phyloP scores from a whole-genome alignment of 1,140 invertebrate genomes.

The Ceratoteleas bidentatus region DNA sequence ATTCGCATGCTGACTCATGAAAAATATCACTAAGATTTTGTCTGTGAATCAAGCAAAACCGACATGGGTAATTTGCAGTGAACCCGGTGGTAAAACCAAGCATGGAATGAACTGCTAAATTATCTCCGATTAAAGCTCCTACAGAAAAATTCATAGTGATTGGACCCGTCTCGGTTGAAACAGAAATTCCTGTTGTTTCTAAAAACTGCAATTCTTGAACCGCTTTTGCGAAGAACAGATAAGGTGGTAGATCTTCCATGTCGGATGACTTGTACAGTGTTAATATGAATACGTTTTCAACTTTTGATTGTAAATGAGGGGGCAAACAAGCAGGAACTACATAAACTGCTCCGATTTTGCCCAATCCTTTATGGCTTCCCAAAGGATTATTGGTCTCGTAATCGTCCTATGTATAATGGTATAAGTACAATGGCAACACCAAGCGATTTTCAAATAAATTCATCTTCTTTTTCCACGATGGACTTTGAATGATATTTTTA shows the following conservation, averaged over 20 bases:
- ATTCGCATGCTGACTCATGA: neutral
- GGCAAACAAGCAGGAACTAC: neutral
- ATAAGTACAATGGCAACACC: neutral
- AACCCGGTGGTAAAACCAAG: constrained; percentile 6
- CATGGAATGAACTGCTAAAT: neutral
- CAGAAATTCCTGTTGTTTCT: neutral
- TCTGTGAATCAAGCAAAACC: constrained; percentile 3
- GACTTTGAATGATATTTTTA: neutral
- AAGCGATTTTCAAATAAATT: neutral
- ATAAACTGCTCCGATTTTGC: constrained; percentile 1
- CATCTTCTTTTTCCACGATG: constrained; percentile 1
- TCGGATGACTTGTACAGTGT: neutral
- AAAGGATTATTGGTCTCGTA: constrained; percentile 2
- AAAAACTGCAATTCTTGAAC: neutral
- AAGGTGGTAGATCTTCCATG: neutral
- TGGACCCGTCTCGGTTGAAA: neutral
- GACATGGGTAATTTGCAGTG: constrained; percentile 5
- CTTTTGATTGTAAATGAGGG: neutral
- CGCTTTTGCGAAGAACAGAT: neutral
- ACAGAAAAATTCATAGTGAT: neutral
- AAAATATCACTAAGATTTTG: constrained; percentile 4
- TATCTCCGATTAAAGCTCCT: neutral
- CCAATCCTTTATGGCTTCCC: constrained; percentile 2
- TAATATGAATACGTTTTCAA: constrained; percentile 1
- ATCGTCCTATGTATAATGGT: too few relatives aligned